A percentile compares a stretch with the other conserved stretches of the same genome.
Conservation (phyloP, 2,888 invertebrate species). For the Ligdia adustata region DNA sequence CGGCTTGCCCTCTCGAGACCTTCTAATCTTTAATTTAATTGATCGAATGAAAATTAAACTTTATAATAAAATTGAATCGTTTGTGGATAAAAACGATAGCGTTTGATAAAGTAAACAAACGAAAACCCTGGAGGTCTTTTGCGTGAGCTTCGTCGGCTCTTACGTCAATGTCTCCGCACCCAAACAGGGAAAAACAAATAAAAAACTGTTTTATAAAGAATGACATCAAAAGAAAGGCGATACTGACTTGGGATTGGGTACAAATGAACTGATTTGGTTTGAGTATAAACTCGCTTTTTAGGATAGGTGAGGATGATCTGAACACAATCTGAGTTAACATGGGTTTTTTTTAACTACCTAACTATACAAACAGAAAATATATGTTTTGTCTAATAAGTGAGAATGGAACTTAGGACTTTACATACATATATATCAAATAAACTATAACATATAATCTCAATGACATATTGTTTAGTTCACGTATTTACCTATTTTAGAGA, state of each 20-base stretch:
- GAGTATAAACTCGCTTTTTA: no score
- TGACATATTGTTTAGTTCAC: no score
- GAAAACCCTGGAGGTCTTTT: slow-evolving; percentile 34
- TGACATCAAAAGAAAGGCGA: slow-evolving; percentile 35
- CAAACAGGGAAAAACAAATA: slow-evolving; percentile 45
- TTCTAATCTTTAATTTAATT: slow-evolving; percentile 46
- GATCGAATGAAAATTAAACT: slow-evolving; percentile 43
- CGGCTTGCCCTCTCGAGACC: slow-evolving; percentile 11
- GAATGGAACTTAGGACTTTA: no score
- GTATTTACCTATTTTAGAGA: no score
- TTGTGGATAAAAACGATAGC: slow-evolving; percentile 47
- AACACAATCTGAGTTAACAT: no score
- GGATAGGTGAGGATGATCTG: no score
- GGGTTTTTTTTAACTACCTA: no score
- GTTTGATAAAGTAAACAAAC: slow-evolving; percentile 54
- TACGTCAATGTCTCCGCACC: slow-evolving; percentile 34
- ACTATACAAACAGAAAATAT: no score
- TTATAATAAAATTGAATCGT: slow-evolving; percentile 45
- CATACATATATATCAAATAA: no score
- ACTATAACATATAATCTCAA: no score
- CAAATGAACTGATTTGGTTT: no score
- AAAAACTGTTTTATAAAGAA: slow-evolving; percentile 36
- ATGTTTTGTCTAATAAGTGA: no score
- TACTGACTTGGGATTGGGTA: slow-evolving; percentile 5
- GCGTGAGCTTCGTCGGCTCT: slow-evolving; percentile 29